Evolutionary conservation across 2,888 invertebrate species (phyloP).

Genomic region (Lissonota sp.): DNA sequence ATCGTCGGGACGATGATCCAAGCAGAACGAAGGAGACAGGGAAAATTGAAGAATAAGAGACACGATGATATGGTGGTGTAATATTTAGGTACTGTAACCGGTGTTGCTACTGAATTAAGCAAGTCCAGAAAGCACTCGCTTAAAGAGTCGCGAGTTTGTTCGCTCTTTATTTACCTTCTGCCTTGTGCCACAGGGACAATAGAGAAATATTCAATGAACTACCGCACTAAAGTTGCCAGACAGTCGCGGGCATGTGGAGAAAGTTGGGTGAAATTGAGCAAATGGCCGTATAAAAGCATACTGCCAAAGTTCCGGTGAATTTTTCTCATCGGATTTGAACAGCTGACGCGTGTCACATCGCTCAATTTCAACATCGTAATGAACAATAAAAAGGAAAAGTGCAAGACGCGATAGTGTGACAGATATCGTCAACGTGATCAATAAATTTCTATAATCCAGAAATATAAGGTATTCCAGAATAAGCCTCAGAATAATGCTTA

Average conservation of each 20-base stretch:
- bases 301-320: conserved; percentile 14
- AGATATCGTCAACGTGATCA: no score
- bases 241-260: background rate
- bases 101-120: background rate
- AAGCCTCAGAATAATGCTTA: no score
- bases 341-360: conserved; percentile 46
- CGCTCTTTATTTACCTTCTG: conserved; percentile 42
- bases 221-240: conserved; percentile 24
- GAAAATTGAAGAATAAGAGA: no score
- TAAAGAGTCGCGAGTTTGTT: conserved; percentile 17
- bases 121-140: background rate
- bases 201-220: conserved; percentile 52
- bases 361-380: no score
- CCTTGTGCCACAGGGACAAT: conserved; percentile 44
- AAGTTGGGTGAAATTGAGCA: conserved; percentile 5
- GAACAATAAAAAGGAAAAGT: no score
- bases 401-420: no score
- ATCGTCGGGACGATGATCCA: no score
- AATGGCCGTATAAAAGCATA: conserved; percentile 59
- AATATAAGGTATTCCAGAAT: no score
- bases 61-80: no score
- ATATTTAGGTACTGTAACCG: background rate
- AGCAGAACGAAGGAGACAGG: no score
- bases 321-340: conserved; percentile 32
- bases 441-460: no score